Base-by-base conservation (phyloP, 1,140 invertebrate species). In the Cotesia typhae region DNA sequence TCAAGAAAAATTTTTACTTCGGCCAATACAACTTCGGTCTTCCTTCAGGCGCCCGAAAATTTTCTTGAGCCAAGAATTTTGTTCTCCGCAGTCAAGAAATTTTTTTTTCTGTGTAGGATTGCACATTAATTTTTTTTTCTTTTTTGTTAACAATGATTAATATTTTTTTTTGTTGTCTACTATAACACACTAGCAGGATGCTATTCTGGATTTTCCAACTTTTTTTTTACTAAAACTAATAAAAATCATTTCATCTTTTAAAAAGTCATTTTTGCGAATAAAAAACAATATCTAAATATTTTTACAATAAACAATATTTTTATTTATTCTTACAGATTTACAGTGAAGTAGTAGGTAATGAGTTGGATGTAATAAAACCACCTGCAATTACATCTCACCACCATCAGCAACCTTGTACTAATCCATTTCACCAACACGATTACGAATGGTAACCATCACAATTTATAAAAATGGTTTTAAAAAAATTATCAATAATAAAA, bases 341-440 rank as follows among this genome's bases (percentile, higher is more conserved):
- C 77, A 84, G 73, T 81, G 83, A 85, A 76, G 80, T 83, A 73
- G 75, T 84, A 3, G 78, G 71, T 41, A 75, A 71, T 6, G 83
- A 84, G 47, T 79, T 76, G 57, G 79, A 84, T 17, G 51, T 82
- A 55, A 70, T 76, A n/a, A 85, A 85, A 66, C 78, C 80, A 70
- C 80, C 81, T 64, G 77, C 76, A n/a, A 72, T 83, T 72, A 78
- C 73, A 53, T 84, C 82, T 68, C 80, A 84, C 70, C 71, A 84
- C 55, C 83, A 85, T 74, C 83, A 83, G 75, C 83, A 85, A 75
- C 83, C 83, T 68, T 85, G 83, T 73, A 85, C 83, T 60, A 85
- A 85, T 78, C 83, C 83, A n/a, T 85, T 85, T 74, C 82, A 84
- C 79, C 81, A 84, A 68, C 82, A 85, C 71, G 78, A 84, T 65